Percentiles rank a stretch among this genome's conserved stretches.
phyloP scores from a whole-genome alignment of 2,888 invertebrate species.

The Toxonevra muliebris region DNA sequence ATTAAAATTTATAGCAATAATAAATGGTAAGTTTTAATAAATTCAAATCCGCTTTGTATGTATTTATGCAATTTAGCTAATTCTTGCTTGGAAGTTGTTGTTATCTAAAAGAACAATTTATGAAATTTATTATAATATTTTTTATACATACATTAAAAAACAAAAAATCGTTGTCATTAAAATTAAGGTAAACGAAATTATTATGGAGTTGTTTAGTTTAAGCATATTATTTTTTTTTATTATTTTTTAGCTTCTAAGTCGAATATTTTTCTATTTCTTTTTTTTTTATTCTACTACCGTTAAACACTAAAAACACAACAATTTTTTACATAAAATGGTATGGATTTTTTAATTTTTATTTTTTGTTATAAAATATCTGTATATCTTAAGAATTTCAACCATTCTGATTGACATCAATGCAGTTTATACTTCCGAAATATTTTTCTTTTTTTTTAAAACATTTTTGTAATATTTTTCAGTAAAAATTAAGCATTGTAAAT shows the following conservation, averaged over 20 bases:
- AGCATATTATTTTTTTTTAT: slow-evolving; percentile 17
- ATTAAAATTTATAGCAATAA: slow-evolving; percentile 23
- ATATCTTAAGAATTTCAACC: no score
- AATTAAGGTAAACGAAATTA: slow-evolving; percentile 33
- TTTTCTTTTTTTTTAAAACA: neutral
- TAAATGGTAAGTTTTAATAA: slow-evolving; percentile 26
- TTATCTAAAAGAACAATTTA: slow-evolving; percentile 25
- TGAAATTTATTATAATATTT: slow-evolving; percentile 10
- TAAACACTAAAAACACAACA: neutral
- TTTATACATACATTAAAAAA: neutral
- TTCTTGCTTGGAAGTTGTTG: slow-evolving; percentile 42
- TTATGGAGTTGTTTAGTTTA: slow-evolving; percentile 35
- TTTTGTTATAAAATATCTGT: no score
- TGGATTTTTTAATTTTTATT: slow-evolving; percentile 8
- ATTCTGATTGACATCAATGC: neutral
- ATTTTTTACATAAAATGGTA: slow-evolving; percentile 8
- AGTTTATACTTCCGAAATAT: neutral
- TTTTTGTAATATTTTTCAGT: no score
- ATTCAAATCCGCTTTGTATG: slow-evolving; percentile 7
- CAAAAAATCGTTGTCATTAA: slow-evolving; percentile 31
- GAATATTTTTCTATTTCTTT: slow-evolving; percentile 10
- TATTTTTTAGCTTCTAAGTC: slow-evolving; percentile 17
- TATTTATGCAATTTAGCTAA: slow-evolving; percentile 32
- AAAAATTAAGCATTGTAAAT: no score
- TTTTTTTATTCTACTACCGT: neutral